Evolutionary conservation across 2,797 vertebrate species (phyloP), one percentile per base, ranked within the genome.

Genomic region (Tachyglossus aculeatus): DNA sequence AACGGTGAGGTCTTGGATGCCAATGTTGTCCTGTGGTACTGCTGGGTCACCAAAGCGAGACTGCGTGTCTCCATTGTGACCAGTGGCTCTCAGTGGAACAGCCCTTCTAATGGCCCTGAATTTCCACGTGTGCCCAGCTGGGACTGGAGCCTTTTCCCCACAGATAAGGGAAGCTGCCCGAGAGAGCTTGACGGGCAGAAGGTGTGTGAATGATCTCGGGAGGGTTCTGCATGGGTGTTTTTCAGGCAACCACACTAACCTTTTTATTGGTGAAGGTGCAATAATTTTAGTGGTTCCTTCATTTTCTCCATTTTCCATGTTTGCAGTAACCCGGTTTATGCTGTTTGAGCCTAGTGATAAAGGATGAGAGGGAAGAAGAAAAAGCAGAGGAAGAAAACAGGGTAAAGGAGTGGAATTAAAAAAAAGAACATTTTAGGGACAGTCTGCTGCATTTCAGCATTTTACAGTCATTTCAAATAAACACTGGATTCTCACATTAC

Each of bases 231-330:
- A n/a, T n/a, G n/a, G 7, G 16, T 1, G 1, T 50, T 50, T 33
- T 55, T 61, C 31, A 18, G 37, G n/a, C 54, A 72, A 53, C 52
- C 27, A 11, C 21, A 80, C 72, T 29, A 82, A 96, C 95, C 94
- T 95, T 93, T 95, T 96, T 40, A 95, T 74, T 27, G 94, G 93
- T 9, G 93, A 93, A 51, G 92, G 93, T 55, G 91, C 90, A 37
- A 92, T 90, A 62, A 91, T 90, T 88, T 92, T 95, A 43, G 90
- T 88, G 44, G 88, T 91, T 83, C 85, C 90, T 91, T 94, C 93
- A 63, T 89, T 92, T 80, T 91, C 89, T 27, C 78, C 87, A 72
- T 85, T 88, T 77, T 91, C 92, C 52, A 60, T 54, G 60, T 86
- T 90, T 58, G 78, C 64, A 67, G 88, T 82, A 59, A 88, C 51